These are phyloP conservation scores for Caenorhabditis latens DNA, from an alignment of 1,140 invertebrate genomes.

Conservation along the genomic window DNA sequence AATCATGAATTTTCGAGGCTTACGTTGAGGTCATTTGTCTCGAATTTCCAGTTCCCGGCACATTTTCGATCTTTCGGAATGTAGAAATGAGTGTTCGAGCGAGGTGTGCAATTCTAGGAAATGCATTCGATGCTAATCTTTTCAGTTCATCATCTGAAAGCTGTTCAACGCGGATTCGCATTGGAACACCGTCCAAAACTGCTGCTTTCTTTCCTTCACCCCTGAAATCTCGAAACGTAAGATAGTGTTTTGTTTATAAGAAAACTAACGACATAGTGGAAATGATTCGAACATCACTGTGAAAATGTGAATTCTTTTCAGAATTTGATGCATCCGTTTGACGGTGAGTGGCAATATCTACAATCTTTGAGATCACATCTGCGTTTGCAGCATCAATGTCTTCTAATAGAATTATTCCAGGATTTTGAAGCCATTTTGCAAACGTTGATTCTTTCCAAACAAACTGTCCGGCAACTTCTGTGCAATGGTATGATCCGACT, in stretches of 20 bases:
- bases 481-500: conserved; percentile 93
- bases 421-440: conserved; percentile 88
- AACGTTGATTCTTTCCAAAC: conserved; percentile 93
- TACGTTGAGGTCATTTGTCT: conserved; percentile 63
- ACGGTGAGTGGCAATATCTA: conserved; percentile 87
- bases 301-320: conserved; percentile 26
- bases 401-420: conserved; percentile 93
- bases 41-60: conserved; percentile 48
- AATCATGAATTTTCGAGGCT: not conserved
- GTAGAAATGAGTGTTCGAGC: conserved; percentile 42
- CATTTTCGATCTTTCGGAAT: conserved; percentile 61
- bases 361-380: conserved; percentile 90
- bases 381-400: conserved; percentile 93
- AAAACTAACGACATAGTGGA: conserved; percentile 48
- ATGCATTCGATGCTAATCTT: conserved; percentile 52
- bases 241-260: not conserved
- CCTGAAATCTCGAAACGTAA: conserved; percentile 12
- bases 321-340: conserved; percentile 79
- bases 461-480: conserved; percentile 96
- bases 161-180: conserved; percentile 49
- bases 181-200: conserved; percentile 58
- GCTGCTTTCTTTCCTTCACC: conserved; percentile 57
- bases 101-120: conserved; percentile 58
- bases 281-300: conserved; percentile 14
- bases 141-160: conserved; percentile 65